phyloP scores from a whole-genome alignment of 2,797 vertebrate genomes.

The Euphonia xanthogaster region DNA sequence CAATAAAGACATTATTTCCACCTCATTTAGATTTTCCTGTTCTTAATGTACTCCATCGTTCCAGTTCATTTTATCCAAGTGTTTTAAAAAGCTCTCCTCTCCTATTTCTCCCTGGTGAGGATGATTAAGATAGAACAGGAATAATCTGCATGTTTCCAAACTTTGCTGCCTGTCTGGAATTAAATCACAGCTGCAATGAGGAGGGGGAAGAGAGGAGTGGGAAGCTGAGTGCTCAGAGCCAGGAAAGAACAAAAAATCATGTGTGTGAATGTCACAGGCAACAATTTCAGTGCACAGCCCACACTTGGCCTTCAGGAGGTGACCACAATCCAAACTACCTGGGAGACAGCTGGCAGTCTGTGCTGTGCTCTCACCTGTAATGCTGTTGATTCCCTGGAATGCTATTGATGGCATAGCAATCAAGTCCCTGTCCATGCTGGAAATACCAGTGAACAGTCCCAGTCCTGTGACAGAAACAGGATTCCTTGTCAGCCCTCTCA shows the following conservation, averaged over 20 bases:
- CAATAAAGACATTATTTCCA: constrained; percentile 66
- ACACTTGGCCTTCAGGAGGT: neutral
- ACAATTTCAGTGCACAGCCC: neutral
- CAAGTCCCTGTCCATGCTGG: neutral
- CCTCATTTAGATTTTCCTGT: constrained; percentile 58
- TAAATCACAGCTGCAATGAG: neutral
- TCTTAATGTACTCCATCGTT: constrained; percentile 33
- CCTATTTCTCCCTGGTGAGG: constrained; percentile 38
- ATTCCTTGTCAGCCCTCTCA: neutral
- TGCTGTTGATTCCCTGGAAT: neutral
- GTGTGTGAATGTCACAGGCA: neutral
- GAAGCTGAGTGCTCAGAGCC: neutral
- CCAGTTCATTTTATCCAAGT: constrained; percentile 37
- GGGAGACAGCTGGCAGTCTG: neutral
- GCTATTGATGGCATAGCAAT: neutral
- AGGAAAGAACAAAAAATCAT: neutral
- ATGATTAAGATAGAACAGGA: constrained; percentile 51
- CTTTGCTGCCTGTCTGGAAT: constrained; percentile 56
- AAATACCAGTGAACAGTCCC: neutral
- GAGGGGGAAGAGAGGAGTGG: neutral
- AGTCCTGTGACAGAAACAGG: neutral
- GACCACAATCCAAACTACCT: neutral
- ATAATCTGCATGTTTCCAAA: constrained; percentile 56
- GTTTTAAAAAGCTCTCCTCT: constrained; percentile 44
- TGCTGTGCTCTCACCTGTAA: neutral